Evolutionary conservation across 2,797 vertebrate species (phyloP).

Genomic region (Agapornis canus): DNA sequence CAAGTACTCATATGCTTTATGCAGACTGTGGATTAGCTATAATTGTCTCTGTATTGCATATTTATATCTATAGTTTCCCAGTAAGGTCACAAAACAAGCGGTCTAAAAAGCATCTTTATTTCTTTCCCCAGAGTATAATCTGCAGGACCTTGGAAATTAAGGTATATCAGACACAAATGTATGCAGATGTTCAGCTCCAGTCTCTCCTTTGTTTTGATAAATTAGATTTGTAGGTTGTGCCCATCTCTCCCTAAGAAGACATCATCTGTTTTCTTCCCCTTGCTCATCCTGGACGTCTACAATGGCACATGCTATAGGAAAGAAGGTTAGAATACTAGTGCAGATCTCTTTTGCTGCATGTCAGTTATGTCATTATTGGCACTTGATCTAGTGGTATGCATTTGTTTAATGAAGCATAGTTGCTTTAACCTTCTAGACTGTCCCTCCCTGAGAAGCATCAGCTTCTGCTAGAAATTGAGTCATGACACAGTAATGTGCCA

Average conservation of each 20-base stretch:
- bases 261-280: constrained; percentile 35
- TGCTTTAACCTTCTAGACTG: constrained; percentile 71
- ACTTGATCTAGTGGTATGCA: constrained; percentile 68
- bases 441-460: constrained; percentile 57
- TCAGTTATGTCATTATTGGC: constrained; percentile 65
- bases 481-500: constrained; percentile 51
- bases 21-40: not conserved
- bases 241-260: constrained; percentile 13
- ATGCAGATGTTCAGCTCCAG: not conserved
- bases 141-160: not conserved
- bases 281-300: not conserved
- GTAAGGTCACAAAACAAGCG: not conserved
- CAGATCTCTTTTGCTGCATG: constrained; percentile 31
- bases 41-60: not conserved
- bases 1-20: not conserved
- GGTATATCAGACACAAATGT: not conserved
- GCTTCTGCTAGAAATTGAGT: constrained; percentile 64
- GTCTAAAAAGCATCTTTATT: not conserved
- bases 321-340: not conserved
- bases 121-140: not conserved
- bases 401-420: constrained; percentile 76
- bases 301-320: constrained; percentile 21
- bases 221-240: not conserved
- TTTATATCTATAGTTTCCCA: not conserved
- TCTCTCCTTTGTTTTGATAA: constrained; percentile 14